Evolutionary conservation across 2,888 invertebrate species (phyloP).

Genomic region (Poecilobothrus nobilitatus): DNA sequence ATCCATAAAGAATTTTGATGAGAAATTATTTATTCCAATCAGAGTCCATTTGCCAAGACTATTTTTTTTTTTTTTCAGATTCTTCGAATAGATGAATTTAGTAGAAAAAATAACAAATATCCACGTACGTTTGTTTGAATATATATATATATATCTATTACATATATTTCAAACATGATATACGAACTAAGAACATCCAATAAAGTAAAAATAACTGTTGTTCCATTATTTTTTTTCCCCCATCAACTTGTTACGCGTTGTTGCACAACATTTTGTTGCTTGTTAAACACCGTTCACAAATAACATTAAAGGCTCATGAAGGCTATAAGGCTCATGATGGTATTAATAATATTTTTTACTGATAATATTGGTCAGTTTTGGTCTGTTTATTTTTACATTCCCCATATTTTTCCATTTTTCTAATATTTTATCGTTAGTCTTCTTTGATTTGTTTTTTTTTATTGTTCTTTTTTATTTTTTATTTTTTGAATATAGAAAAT

Average conservation of each 20-base stretch:
- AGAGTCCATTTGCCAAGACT: background rate
- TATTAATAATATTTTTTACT: background rate
- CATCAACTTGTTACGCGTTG: conserved; percentile 5
- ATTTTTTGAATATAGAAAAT: background rate
- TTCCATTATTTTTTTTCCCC: background rate
- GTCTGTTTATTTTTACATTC: too few relatives aligned
- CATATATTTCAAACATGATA: too few relatives aligned
- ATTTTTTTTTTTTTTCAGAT: background rate
- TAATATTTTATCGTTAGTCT: too few relatives aligned
- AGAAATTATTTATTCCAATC: background rate
- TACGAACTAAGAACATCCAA: too few relatives aligned
- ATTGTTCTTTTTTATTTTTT: background rate
- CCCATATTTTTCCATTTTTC: too few relatives aligned
- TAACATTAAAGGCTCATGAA: background rate
- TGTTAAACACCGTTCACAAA: background rate
- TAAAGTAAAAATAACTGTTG: too few relatives aligned
- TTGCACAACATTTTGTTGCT: conserved; percentile 6
- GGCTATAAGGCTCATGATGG: background rate
- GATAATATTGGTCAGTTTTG: background rate
- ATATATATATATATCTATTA: too few relatives aligned
- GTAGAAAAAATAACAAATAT: background rate
- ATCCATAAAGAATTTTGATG: background rate
- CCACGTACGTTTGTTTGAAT: too few relatives aligned
- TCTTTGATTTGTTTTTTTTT: background rate
- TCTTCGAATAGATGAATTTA: too few relatives aligned